A percentile compares a stretch with the other conserved stretches of the same genome.
phyloP scores from a whole-genome alignment of 1,140 invertebrate species.

The Trichomalopsis sarcophagae region DNA sequence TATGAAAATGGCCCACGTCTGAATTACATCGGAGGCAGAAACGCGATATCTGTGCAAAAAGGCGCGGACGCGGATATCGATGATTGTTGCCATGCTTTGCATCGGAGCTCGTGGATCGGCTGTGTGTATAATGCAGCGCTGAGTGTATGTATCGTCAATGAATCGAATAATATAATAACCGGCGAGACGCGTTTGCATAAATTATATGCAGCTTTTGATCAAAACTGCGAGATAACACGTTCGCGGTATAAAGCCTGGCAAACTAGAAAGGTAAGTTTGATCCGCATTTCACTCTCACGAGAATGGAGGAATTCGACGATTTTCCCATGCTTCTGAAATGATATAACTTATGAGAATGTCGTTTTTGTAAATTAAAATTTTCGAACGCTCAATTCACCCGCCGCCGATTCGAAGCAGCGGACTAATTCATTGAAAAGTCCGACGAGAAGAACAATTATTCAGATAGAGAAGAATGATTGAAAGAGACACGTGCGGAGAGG shows the following conservation, averaged over 20 bases:
- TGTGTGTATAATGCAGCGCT: too few species aligned
- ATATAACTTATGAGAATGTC: constrained; percentile 46
- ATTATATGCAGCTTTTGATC: background rate
- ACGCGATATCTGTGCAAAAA: background rate
- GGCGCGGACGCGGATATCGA: too few species aligned
- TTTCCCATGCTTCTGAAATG: constrained; percentile 34
- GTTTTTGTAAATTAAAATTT: background rate
- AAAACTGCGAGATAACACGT: background rate
- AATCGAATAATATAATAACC: background rate
- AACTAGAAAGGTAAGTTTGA: constrained; percentile 12
- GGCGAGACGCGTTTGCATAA: background rate
- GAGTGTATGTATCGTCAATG: too few species aligned
- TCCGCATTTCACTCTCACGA: constrained; percentile 30
- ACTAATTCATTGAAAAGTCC: background rate
- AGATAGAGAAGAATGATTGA: too few species aligned
- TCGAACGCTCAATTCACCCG: background rate
- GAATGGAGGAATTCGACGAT: background rate
- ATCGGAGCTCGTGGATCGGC: too few species aligned
- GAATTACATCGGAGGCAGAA: background rate
- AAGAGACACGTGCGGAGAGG: constrained; percentile 47
- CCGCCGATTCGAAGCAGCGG: background rate
- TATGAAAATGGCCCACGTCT: background rate
- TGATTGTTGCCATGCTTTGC: too few species aligned
- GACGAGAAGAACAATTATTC: too few species aligned
- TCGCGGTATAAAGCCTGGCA: background rate